Conservation (phyloP, 2,888 invertebrate species). For the Acronicta aceris region DNA sequence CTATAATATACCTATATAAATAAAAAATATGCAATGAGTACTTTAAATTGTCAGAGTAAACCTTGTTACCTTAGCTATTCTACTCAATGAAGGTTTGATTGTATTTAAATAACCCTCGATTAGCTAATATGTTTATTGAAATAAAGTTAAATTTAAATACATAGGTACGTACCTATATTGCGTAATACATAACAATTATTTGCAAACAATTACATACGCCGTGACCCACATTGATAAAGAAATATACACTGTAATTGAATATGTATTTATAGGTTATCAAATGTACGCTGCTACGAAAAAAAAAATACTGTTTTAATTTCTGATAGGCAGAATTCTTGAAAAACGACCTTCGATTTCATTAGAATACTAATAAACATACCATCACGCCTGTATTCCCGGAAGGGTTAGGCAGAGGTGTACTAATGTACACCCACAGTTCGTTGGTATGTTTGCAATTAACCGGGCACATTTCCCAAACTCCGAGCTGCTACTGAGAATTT, state of each 20-base stretch:
- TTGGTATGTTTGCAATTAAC: too few species aligned
- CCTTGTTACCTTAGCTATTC: too few species aligned
- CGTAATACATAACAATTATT: slow-evolving; percentile 42
- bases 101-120: neutral
- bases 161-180: neutral
- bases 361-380: neutral
- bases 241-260: slow-evolving; percentile 44
- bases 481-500: too few species aligned
- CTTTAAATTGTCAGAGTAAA: too few species aligned
- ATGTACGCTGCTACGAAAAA: slow-evolving; percentile 33
- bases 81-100: neutral
- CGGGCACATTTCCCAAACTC: too few species aligned
- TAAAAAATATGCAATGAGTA: too few species aligned
- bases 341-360: neutral
- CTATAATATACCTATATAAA: too few species aligned
- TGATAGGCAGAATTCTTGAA: slow-evolving; percentile 2
- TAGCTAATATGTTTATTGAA: neutral
- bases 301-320: slow-evolving; percentile 9
- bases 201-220: slow-evolving; percentile 48
- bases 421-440: too few species aligned
- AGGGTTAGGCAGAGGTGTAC: too few species aligned
- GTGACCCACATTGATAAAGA: slow-evolving; percentile 57
- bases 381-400: too few species aligned
- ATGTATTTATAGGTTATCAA: slow-evolving; percentile 53
- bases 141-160: neutral